These are phyloP conservation scores for Podilymbus podiceps DNA, from an alignment of 2,113 vertebrate genomes.

Conservation along the genomic window DNA sequence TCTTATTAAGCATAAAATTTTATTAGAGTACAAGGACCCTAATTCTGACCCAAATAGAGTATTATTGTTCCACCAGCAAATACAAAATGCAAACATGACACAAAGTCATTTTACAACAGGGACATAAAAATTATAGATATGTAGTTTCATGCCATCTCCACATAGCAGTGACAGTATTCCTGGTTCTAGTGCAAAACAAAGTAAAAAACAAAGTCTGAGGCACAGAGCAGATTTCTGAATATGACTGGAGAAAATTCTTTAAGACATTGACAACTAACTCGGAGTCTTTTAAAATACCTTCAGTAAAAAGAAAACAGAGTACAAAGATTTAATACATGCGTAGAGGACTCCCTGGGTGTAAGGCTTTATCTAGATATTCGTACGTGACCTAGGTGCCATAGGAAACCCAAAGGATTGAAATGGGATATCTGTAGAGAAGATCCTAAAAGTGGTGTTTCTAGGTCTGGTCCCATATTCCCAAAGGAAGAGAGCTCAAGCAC, in stretches of 20 bases:
- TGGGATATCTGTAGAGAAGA: not conserved
- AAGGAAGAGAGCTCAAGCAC: not conserved
- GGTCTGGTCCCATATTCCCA: not conserved
- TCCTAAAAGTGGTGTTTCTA: not conserved
- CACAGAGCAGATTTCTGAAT: not conserved
- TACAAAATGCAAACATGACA: not conserved
- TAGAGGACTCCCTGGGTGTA: not conserved
- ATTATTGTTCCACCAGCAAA: not conserved
- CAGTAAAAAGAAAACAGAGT: not conserved
- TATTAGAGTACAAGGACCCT: not conserved
- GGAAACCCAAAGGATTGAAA: not conserved
- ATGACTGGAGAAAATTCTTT: not conserved
- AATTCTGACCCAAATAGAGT: not conserved
- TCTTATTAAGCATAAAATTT: conserved; percentile 12
- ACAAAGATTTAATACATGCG: not conserved
- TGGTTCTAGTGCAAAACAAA: not conserved
- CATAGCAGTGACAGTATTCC: not conserved
- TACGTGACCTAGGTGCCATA: not conserved
- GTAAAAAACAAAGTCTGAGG: not conserved
- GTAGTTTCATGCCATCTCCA: not conserved
- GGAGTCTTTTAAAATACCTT: not conserved
- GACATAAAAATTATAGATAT: not conserved
- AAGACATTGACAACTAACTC: not conserved
- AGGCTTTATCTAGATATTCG: not conserved
- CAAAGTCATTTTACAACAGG: not conserved